Evolutionary conservation across 2,113 vertebrate species (phyloP).

Genomic region (Passer montanus): DNA sequence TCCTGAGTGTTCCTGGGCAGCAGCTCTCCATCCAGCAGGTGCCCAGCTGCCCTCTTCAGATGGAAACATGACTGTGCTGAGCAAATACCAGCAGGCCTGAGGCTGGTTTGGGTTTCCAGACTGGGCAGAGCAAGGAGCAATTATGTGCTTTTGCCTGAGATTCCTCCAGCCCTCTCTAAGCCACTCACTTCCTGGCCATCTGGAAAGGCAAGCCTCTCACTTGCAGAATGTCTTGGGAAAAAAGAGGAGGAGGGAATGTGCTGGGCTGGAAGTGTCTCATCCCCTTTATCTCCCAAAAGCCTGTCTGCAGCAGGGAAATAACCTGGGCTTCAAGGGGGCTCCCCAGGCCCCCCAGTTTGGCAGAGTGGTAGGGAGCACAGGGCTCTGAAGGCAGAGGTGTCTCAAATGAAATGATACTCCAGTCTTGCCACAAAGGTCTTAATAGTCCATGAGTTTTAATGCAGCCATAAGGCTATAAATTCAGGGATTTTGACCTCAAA

Average conservation of each 20-base stretch:
- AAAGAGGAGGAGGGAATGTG: not conserved
- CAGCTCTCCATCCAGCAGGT: not conserved
- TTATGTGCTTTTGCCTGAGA: not conserved
- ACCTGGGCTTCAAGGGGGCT: not conserved
- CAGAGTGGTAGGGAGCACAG: not conserved
- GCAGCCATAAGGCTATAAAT: constrained; percentile 22
- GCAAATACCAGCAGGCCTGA: not conserved
- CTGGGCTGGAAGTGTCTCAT: not conserved
- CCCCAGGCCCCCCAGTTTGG: not conserved
- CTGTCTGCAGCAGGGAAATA: not conserved
- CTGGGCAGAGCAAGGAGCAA: not conserved
- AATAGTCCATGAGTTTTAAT: constrained; percentile 22
- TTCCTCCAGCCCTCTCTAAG: not conserved
- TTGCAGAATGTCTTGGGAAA: not conserved
- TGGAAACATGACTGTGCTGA: not conserved
- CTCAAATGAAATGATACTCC: not conserved
- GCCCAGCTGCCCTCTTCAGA: not conserved
- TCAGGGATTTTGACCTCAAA: constrained; percentile 51
- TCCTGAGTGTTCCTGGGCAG: not conserved
- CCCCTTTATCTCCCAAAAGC: not conserved
- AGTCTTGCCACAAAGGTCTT: not conserved
- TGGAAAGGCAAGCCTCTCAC: not conserved
- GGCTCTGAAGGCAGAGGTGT: not conserved
- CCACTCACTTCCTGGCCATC: not conserved
- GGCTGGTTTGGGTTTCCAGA: not conserved